phyloP scores from a whole-genome alignment of 2,888 invertebrate species.

The Rhaphigaster nebulosa region DNA sequence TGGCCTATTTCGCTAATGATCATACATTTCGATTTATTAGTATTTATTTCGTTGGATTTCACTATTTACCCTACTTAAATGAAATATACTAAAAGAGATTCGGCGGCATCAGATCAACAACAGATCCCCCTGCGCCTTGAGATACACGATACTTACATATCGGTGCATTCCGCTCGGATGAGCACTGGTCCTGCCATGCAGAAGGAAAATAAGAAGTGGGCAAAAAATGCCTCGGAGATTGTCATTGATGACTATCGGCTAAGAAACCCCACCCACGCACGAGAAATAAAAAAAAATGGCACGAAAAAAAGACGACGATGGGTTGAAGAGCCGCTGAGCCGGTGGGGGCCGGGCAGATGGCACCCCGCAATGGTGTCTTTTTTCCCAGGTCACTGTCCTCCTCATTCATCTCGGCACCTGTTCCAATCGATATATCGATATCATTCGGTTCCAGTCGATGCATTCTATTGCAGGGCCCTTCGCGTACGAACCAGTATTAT shows the following conservation, averaged over 20 bases:
- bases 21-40: no score
- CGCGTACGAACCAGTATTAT: not conserved
- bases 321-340: not conserved
- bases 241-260: conserved; percentile 48
- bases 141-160: conserved; percentile 33
- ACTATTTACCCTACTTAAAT: not conserved
- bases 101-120: not conserved
- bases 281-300: conserved; percentile 27
- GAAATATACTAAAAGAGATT: not conserved
- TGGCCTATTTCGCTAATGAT: no score
- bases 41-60: no score
- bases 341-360: conserved; percentile 27
- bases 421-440: conserved; percentile 35
- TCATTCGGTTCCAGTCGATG: not conserved
- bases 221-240: conserved; percentile 14
- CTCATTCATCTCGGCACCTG: conserved; percentile 40
- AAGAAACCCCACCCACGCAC: conserved; percentile 47
- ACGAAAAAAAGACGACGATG: not conserved
- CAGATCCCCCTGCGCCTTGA: no score
- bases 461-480: not conserved
- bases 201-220: conserved; percentile 25
- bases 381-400: conserved; percentile 23
- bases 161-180: not conserved
- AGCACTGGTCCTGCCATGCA: not conserved
- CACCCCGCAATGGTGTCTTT: conserved; percentile 4